Evolutionary conservation across 2,888 invertebrate genomes (phyloP).

Genomic region (Tenthredo notha): DNA sequence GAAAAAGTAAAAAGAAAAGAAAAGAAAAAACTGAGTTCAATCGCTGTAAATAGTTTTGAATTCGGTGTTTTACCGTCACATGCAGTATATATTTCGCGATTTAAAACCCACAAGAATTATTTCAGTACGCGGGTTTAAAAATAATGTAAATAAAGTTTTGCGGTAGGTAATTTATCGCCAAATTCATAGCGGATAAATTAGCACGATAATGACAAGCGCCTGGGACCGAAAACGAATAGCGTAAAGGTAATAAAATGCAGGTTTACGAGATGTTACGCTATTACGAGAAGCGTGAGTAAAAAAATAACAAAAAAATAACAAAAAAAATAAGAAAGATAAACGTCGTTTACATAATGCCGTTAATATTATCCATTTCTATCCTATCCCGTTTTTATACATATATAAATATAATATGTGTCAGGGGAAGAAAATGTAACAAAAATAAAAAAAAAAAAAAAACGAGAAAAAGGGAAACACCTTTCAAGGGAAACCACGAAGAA

Average conservation of each 20-base stretch:
- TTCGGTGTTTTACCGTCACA: too few species aligned
- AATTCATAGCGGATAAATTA: constrained; percentile 16
- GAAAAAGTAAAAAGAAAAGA: neutral
- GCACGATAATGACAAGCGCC: neutral
- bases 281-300: neutral
- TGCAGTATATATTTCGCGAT: neutral
- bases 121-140: neutral
- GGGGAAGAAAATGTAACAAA: neutral
- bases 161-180: constrained; percentile 1
- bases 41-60: neutral
- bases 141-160: neutral
- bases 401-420: neutral
- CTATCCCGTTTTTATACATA: neutral
- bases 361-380: neutral
- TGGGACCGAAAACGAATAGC: constrained; percentile 53
- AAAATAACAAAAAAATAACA: neutral
- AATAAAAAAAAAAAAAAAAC: neutral
- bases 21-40: neutral
- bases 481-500: too few species aligned
- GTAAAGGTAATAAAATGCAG: constrained; percentile 1
- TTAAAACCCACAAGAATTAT: neutral
- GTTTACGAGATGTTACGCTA: constrained; percentile 12
- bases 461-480: neutral
- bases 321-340: neutral
- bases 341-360: neutral